These are phyloP conservation scores for Microctonus brassicae DNA, from an alignment of 2,888 invertebrate genomes.

Conservation along the genomic window DNA sequence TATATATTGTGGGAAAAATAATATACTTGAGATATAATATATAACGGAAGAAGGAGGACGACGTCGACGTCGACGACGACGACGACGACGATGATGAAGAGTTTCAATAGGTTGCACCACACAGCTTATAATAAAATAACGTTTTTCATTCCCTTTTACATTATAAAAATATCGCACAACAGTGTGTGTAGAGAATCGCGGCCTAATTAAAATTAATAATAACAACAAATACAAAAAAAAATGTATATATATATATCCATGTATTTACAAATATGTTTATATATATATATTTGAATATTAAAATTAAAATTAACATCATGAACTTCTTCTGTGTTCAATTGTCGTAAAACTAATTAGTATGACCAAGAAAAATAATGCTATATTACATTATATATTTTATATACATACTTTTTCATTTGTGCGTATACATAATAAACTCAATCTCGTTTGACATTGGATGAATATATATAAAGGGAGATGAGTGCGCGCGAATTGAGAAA, in stretches of 20 bases:
- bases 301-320: background rate
- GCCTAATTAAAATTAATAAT: constrained; percentile 3
- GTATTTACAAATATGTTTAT: too few species aligned
- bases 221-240: background rate
- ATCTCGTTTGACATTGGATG: constrained; percentile 49
- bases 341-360: constrained; percentile 3
- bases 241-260: constrained; percentile 36
- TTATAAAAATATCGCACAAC: background rate
- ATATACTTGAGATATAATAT: background rate
- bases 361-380: background rate
- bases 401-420: background rate
- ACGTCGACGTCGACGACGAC: too few species aligned
- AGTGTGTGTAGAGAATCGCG: background rate
- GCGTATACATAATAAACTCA: constrained; percentile 44
- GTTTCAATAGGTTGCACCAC: background rate
- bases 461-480: background rate
- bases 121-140: background rate
- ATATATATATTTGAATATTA: constrained; percentile 33
- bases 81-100: background rate
- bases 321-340: background rate
- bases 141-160: background rate
- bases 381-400: background rate
- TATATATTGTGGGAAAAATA: background rate
- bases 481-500: background rate
- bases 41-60: background rate